These are phyloP conservation scores for Agrotis clavis DNA, from an alignment of 2,888 invertebrate genomes.

Conservation along the genomic window DNA sequence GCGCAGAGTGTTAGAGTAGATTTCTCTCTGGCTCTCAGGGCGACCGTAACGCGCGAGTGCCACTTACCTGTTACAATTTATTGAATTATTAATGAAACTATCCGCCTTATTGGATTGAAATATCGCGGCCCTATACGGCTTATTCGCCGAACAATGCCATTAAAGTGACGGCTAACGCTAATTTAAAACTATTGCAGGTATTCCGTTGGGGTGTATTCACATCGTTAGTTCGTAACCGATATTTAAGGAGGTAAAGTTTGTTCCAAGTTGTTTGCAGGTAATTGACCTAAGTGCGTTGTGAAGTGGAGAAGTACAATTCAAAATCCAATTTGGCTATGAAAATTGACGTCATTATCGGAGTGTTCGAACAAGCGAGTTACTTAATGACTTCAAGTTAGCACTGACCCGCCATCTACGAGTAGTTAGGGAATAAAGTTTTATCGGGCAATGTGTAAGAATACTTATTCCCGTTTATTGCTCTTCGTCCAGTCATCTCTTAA, in stretches of 20 bases:
- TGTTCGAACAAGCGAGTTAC: slow-evolving; percentile 64
- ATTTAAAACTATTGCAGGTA: slow-evolving; percentile 60
- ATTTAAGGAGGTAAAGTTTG: slow-evolving; percentile 60
- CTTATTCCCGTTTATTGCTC: slow-evolving; percentile 88
- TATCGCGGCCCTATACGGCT: slow-evolving; percentile 76
- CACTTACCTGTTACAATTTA: slow-evolving; percentile 89
- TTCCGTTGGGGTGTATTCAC: slow-evolving; percentile 16
- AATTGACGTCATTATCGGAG: slow-evolving; percentile 65
- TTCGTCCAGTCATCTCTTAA: slow-evolving; percentile 87
- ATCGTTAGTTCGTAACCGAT: slow-evolving; percentile 48
- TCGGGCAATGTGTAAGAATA: slow-evolving; percentile 88
- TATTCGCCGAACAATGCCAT: slow-evolving; percentile 76
- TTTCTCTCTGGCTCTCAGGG: slow-evolving; percentile 77
- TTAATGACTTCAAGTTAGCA: slow-evolving; percentile 68
- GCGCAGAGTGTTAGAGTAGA: slow-evolving; percentile 72
- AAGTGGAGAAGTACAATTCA: slow-evolving; percentile 62
- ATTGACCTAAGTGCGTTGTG: slow-evolving; percentile 41
- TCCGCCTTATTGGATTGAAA: slow-evolving; percentile 88
- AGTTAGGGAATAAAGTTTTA: slow-evolving; percentile 84
- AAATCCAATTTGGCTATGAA: slow-evolving; percentile 68
- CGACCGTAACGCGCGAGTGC: slow-evolving; percentile 86
- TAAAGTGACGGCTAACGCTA: slow-evolving; percentile 64
- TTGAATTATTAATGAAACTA: slow-evolving; percentile 90
- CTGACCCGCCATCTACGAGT: slow-evolving; percentile 69
- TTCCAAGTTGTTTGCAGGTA: slow-evolving; percentile 42